Conservation (phyloP, 64 coral and sea anemone species). For the Astreopora myriophthalma region DNA sequence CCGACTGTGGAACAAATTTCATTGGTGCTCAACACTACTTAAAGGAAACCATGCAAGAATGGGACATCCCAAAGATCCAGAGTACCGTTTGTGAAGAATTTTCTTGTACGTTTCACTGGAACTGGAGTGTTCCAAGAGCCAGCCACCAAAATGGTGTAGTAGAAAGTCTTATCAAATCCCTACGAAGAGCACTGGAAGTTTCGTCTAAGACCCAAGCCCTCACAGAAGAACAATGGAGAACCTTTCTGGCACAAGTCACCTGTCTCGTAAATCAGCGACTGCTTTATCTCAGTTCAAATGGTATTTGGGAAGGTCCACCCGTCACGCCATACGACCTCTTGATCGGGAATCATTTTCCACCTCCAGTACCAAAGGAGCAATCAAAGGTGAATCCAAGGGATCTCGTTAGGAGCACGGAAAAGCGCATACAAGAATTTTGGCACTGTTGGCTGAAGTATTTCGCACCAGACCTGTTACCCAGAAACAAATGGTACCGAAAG, state of each 20-base stretch:
- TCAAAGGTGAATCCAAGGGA: neutral
- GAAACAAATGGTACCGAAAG: conserved; percentile 66
- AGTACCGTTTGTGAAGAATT: neutral
- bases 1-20: conserved; percentile 36
- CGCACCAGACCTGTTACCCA: conserved; percentile 24
- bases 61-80: neutral
- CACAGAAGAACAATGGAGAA: conserved; percentile 67
- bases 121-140: conserved; percentile 52
- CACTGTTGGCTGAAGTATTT: conserved; percentile 58
- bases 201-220: conserved; percentile 55
- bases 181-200: neutral
- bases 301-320: too few relatives aligned
- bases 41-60: neutral
- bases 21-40: conserved; percentile 17
- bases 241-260: conserved; percentile 39
- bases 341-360: conserved; percentile 7
- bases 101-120: conserved; percentile 13
- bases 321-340: conserved; percentile 3
- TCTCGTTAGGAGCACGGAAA: neutral
- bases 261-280: too few relatives aligned
- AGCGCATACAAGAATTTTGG: neutral
- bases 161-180: conserved; percentile 57
- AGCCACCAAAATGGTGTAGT: conserved; percentile 68
- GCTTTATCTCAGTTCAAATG: too few relatives aligned
- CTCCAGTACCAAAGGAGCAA: conserved; percentile 16